phyloP scores from a whole-genome alignment of 2,888 invertebrate species.

The Pomacea canaliculata region DNA sequence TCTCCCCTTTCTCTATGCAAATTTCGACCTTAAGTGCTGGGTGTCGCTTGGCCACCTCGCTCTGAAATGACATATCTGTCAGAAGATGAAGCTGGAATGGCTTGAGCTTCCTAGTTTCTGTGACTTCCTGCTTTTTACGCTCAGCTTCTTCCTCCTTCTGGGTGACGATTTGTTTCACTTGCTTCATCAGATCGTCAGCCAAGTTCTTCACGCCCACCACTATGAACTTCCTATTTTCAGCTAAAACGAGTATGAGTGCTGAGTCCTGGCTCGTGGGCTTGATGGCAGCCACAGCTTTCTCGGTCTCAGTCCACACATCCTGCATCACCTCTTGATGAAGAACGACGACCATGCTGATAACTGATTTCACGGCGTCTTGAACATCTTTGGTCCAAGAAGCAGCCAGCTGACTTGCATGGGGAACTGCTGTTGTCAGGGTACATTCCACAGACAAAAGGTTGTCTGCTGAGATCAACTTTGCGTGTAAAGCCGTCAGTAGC shows the following conservation, averaged over 20 bases:
- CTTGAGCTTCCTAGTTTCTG: conserved; percentile 10
- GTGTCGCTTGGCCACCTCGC: conserved; percentile 11
- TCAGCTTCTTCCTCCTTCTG: conserved; percentile 15
- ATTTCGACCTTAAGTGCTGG: conserved; percentile 15
- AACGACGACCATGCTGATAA: conserved; percentile 3
- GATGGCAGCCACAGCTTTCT: neutral
- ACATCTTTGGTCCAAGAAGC: conserved; percentile 20
- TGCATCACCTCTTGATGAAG: neutral
- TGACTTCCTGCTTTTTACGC: conserved; percentile 22
- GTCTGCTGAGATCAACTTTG: neutral
- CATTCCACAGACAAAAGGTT: conserved; percentile 10
- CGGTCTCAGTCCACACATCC: conserved; percentile 24
- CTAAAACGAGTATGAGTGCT: neutral
- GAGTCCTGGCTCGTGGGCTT: neutral
- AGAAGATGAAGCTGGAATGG: conserved; percentile 18
- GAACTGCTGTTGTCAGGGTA: conserved; percentile 14
- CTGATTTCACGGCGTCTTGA: neutral
- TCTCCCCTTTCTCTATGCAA: neutral
- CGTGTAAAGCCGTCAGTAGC: neutral
- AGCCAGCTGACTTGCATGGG: conserved; percentile 10
- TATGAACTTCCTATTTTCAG: conserved; percentile 9
- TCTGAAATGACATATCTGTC: conserved; percentile 13
- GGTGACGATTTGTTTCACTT: conserved; percentile 1
- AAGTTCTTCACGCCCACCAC: conserved; percentile 21
- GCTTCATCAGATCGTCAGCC: neutral